phyloP scores from a whole-genome alignment of 2,797 vertebrate species.

The Rhinatrema bivittatum region DNA sequence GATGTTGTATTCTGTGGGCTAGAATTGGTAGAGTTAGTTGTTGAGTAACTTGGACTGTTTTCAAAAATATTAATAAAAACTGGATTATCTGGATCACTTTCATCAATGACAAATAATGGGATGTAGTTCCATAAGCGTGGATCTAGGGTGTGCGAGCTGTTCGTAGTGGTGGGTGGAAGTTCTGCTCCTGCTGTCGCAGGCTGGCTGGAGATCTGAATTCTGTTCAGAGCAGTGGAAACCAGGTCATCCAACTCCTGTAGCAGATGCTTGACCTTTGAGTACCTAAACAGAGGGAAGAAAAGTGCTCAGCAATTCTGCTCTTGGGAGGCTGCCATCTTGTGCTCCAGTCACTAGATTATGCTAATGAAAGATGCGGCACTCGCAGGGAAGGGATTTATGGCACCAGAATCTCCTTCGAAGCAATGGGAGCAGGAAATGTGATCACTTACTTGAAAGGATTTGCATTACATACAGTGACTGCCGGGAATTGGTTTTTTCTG shows the following conservation, averaged over 20 bases:
- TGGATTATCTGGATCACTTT: slow-evolving; percentile 37
- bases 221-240: slow-evolving; percentile 45
- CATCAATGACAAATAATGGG: slow-evolving; percentile 58
- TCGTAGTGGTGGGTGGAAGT: not conserved
- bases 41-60: not conserved
- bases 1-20: not conserved
- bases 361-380: no score
- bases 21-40: not conserved
- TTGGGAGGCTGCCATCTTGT: no score
- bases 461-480: slow-evolving; percentile 62
- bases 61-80: slow-evolving; percentile 48
- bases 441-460: slow-evolving; percentile 64
- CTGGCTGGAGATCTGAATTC: slow-evolving; percentile 41
- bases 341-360: no score
- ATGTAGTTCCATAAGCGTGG: slow-evolving; percentile 53
- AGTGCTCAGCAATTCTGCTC: no score
- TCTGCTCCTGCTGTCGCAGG: accelerated
- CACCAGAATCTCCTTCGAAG: no score
- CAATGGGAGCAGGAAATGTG: no score
- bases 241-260: slow-evolving; percentile 57
- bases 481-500: slow-evolving; percentile 65
- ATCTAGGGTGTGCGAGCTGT: not conserved
- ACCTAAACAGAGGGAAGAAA: slow-evolving; percentile 47
- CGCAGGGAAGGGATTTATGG: no score
- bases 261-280: slow-evolving; percentile 47